Base-by-base conservation (phyloP, 2,888 invertebrate genomes). In the Loripinus fragilis region DNA sequence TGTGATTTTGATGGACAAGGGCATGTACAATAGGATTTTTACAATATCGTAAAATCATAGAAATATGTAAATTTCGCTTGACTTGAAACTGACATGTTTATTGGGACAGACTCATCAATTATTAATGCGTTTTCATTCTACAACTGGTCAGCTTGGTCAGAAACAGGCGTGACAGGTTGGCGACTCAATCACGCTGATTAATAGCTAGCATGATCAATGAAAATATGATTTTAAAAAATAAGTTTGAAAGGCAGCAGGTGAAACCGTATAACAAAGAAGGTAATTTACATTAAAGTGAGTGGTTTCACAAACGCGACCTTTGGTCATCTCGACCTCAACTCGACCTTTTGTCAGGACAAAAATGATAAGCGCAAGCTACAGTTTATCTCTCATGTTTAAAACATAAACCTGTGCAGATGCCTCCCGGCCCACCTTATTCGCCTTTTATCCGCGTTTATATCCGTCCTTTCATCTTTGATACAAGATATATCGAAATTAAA, bases 51-150 rank as follows among this genome's bases (percentile, higher is more conserved):
- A 65, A 73, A 48, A 33, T 60, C 60, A 52, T 28, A 45, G 55
- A 77, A 72, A 77, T 77, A 77, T 77, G 76, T 66, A 69, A 77
- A 77, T 77, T 68, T 42, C 33, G 67, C 28, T 55, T 41, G 55
- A 45, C 38, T 71, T 52, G 17, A 71, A 67, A 71, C 33, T 76
- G 76, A 45, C 76, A 76, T 76, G 76, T 71, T 76, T 76, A 67
- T 35, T 55, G 66, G 42, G 42, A 23, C 35, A 60, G 33, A 20
- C 2, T 60, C 60, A 60, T 60, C 60, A 60, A 60, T 60, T 60
- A 60, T 60, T 60, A 60, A 60, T 60, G 60, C 23, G 60, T 20
- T 60, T 60, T 60, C 12, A 33, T 20, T 17, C 7, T 30, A 20
- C 2, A 17, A 7, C 33, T 30, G 20, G 5, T 20, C 30, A n/a